Percentiles rank a stretch among this genome's conserved stretches.
Conservation (phyloP, 2,113 vertebrate species). For the Pluvianellus socialis region DNA sequence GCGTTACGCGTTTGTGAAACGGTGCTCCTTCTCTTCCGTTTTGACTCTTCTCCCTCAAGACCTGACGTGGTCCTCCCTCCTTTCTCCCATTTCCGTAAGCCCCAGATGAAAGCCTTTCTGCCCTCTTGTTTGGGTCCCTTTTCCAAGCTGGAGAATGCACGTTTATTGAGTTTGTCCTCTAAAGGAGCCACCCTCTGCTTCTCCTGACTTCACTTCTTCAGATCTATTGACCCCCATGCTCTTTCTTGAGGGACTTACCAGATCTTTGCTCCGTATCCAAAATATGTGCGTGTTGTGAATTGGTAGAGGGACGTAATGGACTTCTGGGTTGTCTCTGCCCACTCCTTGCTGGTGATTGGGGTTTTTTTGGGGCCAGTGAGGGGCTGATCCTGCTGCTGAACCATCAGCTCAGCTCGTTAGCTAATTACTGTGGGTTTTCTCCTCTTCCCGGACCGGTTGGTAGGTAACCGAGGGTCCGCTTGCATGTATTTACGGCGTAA, state of each 20-base stretch:
- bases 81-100: neutral
- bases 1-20: rapidly evolving
- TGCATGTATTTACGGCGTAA: neutral
- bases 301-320: rapidly evolving
- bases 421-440: neutral
- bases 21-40: neutral
- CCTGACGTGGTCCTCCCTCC: rapidly evolving
- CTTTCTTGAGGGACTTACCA: neutral
- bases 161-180: too few species aligned
- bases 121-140: neutral
- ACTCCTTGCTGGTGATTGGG: rapidly evolving
- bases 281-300: too few species aligned
- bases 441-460: neutral
- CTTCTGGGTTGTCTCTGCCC: neutral
- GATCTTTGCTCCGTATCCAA: neutral
- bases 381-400: neutral
- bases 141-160: neutral
- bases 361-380: neutral
- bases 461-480: neutral
- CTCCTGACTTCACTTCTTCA: neutral
- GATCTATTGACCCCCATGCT: neutral
- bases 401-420: too few species aligned
- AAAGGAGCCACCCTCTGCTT: neutral
- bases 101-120: neutral
- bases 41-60: neutral